A percentile compares a stretch with the other conserved stretches of the same genome.
These are phyloP conservation scores for Aselliscus stoliczkanus DNA, from an alignment of 2,797 vertebrate genomes.

Conservation along the genomic window DNA sequence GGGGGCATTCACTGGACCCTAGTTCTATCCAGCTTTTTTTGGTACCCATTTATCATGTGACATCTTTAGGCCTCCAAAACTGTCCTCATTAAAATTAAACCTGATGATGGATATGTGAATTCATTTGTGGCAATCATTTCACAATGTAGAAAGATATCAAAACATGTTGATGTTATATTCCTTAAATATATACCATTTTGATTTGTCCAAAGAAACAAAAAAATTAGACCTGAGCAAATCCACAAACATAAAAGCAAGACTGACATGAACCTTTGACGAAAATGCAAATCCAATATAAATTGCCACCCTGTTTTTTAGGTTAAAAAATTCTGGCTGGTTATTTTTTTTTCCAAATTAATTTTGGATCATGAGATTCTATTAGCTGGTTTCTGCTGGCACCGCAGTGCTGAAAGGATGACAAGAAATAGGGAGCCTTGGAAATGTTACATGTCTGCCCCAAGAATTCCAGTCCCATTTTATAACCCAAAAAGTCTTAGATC, in stretches of 20 bases:
- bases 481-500: slow-evolving; percentile 51
- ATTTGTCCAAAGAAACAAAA: neutral
- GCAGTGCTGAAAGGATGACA: slow-evolving; percentile 36
- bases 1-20: rapidly evolving
- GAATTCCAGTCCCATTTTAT: slow-evolving; percentile 50
- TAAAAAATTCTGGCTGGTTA: slow-evolving; percentile 46
- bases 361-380: slow-evolving; percentile 63
- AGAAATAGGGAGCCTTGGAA: slow-evolving; percentile 58
- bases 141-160: neutral
- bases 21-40: neutral
- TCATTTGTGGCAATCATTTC: neutral
- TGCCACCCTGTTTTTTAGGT: slow-evolving; percentile 52
- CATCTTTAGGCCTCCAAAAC: neutral
- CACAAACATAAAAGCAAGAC: neutral
- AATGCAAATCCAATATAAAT: slow-evolving; percentile 57
- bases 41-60: too few relatives aligned
- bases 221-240: neutral
- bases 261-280: slow-evolving; percentile 10
- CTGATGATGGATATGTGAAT: neutral
- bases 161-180: neutral
- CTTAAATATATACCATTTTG: neutral
- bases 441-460: slow-evolving; percentile 31
- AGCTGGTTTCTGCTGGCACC: slow-evolving; percentile 58
- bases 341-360: slow-evolving; percentile 65
- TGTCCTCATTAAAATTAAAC: neutral